Evolutionary conservation across 2,888 invertebrate species (phyloP).

Genomic region (Deroplatys truncata): DNA sequence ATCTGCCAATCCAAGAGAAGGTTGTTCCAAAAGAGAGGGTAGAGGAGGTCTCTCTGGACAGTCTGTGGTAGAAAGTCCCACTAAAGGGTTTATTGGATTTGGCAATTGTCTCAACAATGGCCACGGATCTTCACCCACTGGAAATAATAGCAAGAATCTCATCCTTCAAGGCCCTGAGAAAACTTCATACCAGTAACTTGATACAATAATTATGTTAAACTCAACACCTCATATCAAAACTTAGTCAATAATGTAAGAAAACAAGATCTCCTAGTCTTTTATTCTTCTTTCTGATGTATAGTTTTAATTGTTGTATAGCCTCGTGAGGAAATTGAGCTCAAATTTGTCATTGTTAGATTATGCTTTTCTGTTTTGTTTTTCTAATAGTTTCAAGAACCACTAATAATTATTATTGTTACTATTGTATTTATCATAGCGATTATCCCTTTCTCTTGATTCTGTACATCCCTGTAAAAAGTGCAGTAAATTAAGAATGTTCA

Average conservation of each 20-base stretch:
- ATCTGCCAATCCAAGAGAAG: conserved; percentile 53
- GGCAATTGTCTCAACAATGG: conserved; percentile 1
- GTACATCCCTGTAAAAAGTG: conserved; percentile 5
- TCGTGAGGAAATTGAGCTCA: conserved; percentile 1
- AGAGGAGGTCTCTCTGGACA: neutral
- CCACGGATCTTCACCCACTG: conserved; percentile 3
- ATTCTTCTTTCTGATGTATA: conserved; percentile 18
- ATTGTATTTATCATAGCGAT: neutral
- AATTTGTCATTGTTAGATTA: neutral
- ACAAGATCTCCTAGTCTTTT: conserved; percentile 15
- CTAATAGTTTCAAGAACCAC: neutral
- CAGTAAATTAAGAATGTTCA: neutral
- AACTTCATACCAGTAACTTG: conserved; percentile 12
- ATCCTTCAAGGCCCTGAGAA: conserved; percentile 18
- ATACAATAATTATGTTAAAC: neutral
- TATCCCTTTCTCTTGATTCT: neutral
- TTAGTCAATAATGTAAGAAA: conserved; percentile 22
- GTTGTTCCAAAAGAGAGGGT: conserved; percentile 7
- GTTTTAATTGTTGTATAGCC: conserved; percentile 16
- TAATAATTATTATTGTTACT: neutral
- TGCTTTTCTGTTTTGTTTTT: conserved; percentile 1
- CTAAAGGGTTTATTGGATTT: conserved; percentile 19
- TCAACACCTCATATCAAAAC: conserved; percentile 23
- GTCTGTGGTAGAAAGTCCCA: conserved; percentile 21
- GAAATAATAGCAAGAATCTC: neutral